Evolutionary conservation across 2,888 invertebrate genomes (phyloP), one percentile per base, ranked within the genome.

Genomic region (Eupithecia dodoneata): DNA sequence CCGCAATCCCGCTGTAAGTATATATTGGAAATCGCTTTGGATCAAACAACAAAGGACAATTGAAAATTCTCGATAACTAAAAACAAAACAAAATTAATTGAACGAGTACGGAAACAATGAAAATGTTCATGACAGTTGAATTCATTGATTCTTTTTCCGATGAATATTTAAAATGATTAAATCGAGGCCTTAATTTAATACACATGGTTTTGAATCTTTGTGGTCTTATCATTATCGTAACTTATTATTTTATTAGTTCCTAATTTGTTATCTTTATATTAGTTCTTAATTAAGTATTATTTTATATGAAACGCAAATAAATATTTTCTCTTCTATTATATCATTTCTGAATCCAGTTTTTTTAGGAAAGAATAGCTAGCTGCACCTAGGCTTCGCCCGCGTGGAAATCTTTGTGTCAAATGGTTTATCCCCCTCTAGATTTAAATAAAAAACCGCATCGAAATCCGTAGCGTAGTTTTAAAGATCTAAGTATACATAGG

Each of bases 71-170:
- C 6, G 67, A 44, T 44, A 44, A n/a, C 18, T 18, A 59, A n/a
- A 59, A n/a, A 69, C 44, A 41, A 41, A 73, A 75, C 55, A 55
- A 55, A 15, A 18, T 55, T 47, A 71, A 71, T 75, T 10, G n/a
- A 73, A 74, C 47, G 30, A 66, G 47, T 12, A 9, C 42, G 70
- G n/a, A 75, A 78, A 69, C 44, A 71, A 67, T 67, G 15, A 30
- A 63, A 71, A 63, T 66, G 76, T 55, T 47, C 65, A 2, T 70
- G 73, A 74, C 77, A 77, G 71, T 49, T 49, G 42, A 79, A 73
- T 79, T 49, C 66, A 77, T 76, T 63, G 74, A 75, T 78, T 65
- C 71, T 59, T 52, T 55, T 66, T 78, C 49, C 45, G 45, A 72
- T 75, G 69, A 59, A 41, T 52, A 66, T 72, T 75, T 41, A 18